These are phyloP conservation scores for Sebastes alutus DNA, from an alignment of 2,797 vertebrate genomes.

Conservation along the genomic window DNA sequence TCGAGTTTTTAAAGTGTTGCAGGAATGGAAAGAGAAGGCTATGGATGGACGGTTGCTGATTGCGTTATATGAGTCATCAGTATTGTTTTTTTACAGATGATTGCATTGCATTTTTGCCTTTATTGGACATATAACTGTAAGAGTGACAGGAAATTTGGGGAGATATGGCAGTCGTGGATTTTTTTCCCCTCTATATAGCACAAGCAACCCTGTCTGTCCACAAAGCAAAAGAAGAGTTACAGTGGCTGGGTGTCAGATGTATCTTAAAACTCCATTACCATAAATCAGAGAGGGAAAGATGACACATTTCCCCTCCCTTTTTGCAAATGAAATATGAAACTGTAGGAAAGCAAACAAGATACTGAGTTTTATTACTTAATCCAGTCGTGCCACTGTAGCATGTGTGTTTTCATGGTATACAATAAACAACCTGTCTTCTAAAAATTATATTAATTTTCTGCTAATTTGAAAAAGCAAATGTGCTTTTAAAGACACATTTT, in stretches of 20 bases:
- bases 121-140: background rate
- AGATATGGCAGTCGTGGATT: background rate
- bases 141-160: background rate
- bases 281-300: background rate
- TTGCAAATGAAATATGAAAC: background rate
- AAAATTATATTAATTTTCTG: background rate
- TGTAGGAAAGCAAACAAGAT: background rate
- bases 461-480: background rate
- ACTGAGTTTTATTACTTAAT: background rate
- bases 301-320: background rate
- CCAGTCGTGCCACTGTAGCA: background rate
- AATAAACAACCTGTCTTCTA: background rate
- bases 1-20: background rate
- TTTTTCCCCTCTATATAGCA: background rate
- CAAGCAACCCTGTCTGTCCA: background rate
- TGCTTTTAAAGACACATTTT: background rate
- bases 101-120: conserved; percentile 6
- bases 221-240: background rate
- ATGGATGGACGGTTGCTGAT: background rate
- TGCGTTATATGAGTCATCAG: background rate
- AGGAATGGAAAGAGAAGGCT: background rate
- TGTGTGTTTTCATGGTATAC: background rate
- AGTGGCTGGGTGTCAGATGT: background rate
- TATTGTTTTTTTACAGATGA: background rate
- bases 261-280: background rate